phyloP scores from a whole-genome alignment of 1,140 invertebrate genomes.

The Plectrocnemia conspersa region DNA sequence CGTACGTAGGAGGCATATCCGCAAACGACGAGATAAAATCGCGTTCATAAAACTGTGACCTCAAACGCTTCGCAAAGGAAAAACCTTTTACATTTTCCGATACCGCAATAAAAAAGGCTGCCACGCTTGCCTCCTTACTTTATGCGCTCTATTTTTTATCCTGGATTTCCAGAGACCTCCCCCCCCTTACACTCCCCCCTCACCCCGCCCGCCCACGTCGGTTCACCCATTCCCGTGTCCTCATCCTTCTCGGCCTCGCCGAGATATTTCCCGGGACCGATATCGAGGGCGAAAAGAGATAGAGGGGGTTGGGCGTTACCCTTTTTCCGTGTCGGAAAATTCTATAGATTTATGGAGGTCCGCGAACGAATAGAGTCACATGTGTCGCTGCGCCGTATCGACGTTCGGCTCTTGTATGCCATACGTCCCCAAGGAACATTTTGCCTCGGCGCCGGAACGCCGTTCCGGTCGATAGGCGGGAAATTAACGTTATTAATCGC shows the following conservation, averaged over 20 bases:
- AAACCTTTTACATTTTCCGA: conserved; percentile 26
- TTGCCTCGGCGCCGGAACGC: neutral
- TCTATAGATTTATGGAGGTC: conserved; percentile 23
- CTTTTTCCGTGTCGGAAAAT: conserved; percentile 26
- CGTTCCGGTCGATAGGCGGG: neutral
- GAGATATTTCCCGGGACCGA: conserved; percentile 26
- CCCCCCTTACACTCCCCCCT: neutral
- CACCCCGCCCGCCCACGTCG: neutral
- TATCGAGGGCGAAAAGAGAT: conserved; percentile 21
- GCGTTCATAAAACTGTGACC: conserved; percentile 19
- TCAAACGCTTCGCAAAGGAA: conserved; percentile 24
- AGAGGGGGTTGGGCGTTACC: conserved; percentile 22
- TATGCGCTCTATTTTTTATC: conserved; percentile 26
- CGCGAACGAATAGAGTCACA: conserved; percentile 20
- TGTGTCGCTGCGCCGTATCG: conserved; percentile 17
- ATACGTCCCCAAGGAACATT: conserved; percentile 6
- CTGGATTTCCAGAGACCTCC: conserved; percentile 16
- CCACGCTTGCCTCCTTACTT: conserved; percentile 24
- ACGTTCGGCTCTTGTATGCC: conserved; percentile 18
- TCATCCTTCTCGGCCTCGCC: conserved; percentile 12
- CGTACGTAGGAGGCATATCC: too few species aligned
- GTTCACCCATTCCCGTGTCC: neutral
- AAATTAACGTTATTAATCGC: conserved; percentile 2
- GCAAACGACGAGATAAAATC: conserved; percentile 20
- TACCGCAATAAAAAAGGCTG: conserved; percentile 25